Evolutionary conservation across 2,888 invertebrate species (phyloP).

Genomic region (Pandemis cinnamomeana): DNA sequence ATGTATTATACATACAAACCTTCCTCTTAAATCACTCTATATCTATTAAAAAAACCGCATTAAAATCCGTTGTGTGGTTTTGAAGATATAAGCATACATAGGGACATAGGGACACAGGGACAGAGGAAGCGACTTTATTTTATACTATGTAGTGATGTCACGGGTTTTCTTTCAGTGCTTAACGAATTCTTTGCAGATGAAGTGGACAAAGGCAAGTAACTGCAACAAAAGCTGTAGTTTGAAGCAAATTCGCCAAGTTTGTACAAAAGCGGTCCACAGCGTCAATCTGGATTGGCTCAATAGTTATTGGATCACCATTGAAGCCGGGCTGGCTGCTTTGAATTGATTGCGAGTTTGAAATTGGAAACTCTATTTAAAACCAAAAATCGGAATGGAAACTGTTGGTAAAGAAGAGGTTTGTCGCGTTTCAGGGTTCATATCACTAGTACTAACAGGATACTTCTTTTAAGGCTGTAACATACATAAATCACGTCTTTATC

Average conservation of each 20-base stretch:
- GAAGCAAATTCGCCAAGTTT: not conserved
- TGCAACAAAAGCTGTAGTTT: not conserved
- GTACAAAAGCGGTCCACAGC: not conserved
- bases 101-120: too few species aligned
- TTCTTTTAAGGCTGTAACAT: too few species aligned
- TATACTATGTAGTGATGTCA: too few species aligned
- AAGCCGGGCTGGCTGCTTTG: not conserved
- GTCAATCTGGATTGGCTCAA: not conserved
- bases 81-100: too few species aligned
- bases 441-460: too few species aligned
- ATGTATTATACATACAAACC: too few species aligned
- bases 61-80: too few species aligned
- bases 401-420: not conserved
- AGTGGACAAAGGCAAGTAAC: not conserved
- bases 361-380: constrained; percentile 3
- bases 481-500: too few species aligned
- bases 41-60: too few species aligned
- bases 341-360: constrained; percentile 10
- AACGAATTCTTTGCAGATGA: not conserved
- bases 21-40: too few species aligned
- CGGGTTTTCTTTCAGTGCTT: not conserved
- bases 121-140: too few species aligned
- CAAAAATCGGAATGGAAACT: not conserved
- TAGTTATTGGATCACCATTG: constrained; percentile 12
- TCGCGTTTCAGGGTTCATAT: too few species aligned